Base-by-base conservation (phyloP, 2,888 invertebrate species). In the Metalampra italica region DNA sequence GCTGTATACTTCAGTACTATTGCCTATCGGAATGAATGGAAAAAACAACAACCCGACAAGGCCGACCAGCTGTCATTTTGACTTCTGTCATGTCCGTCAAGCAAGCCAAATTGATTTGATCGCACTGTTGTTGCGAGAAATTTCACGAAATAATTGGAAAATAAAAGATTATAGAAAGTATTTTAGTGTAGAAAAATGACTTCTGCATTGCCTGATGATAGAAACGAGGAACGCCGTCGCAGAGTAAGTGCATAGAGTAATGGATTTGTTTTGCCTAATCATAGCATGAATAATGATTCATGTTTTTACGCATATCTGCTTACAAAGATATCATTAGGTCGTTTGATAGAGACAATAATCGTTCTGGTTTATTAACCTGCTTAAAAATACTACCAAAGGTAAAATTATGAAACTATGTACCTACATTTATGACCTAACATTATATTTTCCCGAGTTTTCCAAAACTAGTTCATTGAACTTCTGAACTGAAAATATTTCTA, bases 201-300 rank as follows among this genome's bases (percentile, higher is more conserved):
- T 47, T 81, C 86, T 32, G 76, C 86, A 13, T 55, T 80, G 57
- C 79, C 88, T 32, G 74, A 71, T 38, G 90, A 85, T 55, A 79
- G 78, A 56, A 90, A 82, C 47, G 87, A 88, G 45, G 90, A 90
- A 61, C 81, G 90, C 38, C 83, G 90, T 47, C 87, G 90, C 47
- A 77, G 89, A 74, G 90, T 90, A 66, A 72, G 82, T 63, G 1
- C 3, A 29, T 11, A 14, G 7, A 29, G n/a, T 3, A 14, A 11
- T 11, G 15, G 3, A 40, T 4, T 22, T 45, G 45, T 40, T 45
- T 14, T 29, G 12, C 29, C 30, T 42, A 65, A 64, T 68, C 36
- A 36, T n/a, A 36, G 11, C 32, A 32, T 11, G 11, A 36, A 11
- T 9, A 36, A 61, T 80, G 74, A 77, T 71, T 59, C 59, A 59